Evolutionary conservation across 2,797 vertebrate species (phyloP).

Genomic region (Phataginus tricuspis): DNA sequence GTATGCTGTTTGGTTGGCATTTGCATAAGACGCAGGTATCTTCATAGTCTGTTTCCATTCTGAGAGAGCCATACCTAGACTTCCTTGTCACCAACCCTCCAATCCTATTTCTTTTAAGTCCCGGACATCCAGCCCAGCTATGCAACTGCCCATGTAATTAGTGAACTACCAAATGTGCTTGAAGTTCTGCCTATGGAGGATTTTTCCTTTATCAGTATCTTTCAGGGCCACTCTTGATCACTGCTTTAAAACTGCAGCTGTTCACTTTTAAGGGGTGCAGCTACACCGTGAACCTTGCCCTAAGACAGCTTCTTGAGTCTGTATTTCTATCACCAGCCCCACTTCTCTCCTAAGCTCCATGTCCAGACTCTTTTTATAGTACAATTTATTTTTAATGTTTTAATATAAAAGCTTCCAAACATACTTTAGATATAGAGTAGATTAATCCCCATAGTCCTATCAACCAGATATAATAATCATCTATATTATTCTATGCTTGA

Average conservation of each 20-base stretch:
- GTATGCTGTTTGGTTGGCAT: background rate
- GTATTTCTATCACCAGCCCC: background rate
- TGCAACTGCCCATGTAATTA: background rate
- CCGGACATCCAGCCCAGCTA: background rate
- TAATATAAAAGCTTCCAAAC: background rate
- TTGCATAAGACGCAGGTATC: background rate
- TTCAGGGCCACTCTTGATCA: background rate
- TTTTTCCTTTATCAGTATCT: background rate
- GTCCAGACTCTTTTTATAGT: background rate
- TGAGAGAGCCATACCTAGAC: background rate
- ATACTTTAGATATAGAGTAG: background rate
- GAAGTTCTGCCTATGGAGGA: background rate
- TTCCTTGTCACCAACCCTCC: background rate
- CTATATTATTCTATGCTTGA: background rate
- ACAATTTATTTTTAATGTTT: background rate
- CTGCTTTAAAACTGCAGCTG: background rate
- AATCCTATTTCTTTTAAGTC: background rate
- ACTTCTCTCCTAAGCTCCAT: background rate
- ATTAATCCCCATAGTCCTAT: background rate
- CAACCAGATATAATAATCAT: background rate
- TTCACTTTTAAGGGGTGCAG: background rate
- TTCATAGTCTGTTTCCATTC: background rate
- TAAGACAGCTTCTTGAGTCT: background rate
- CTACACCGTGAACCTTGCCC: background rate
- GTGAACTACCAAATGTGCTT: background rate